Evolutionary conservation across 1,140 invertebrate species (phyloP).

Genomic region (Nasonia giraulti): DNA sequence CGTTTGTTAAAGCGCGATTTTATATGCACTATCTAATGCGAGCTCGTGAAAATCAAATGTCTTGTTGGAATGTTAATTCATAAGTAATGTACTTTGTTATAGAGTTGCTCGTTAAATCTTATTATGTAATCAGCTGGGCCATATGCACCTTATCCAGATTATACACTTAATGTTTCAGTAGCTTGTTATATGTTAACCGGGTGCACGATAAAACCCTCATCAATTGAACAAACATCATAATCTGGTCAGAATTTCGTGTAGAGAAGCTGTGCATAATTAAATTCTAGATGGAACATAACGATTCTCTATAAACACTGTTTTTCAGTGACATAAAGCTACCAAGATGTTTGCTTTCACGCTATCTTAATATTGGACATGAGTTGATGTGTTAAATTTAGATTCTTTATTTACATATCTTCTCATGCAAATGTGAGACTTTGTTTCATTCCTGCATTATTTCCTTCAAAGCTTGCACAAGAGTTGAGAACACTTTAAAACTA

Average conservation of each 20-base stretch:
- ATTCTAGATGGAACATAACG: too few species aligned
- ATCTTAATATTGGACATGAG: too few species aligned
- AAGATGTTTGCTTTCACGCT: too few species aligned
- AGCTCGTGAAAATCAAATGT: neutral
- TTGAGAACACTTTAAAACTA: too few species aligned
- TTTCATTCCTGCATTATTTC: too few species aligned
- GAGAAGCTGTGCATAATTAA: neutral
- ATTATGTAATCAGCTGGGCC: neutral
- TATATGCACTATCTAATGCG: neutral
- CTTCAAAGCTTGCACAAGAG: too few species aligned
- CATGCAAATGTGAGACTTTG: too few species aligned
- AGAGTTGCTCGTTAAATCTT: neutral
- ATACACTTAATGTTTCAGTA: neutral
- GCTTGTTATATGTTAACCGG: neutral
- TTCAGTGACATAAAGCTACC: too few species aligned
- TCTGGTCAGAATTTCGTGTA: neutral
- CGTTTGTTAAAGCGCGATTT: neutral
- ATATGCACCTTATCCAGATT: neutral
- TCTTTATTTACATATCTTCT: too few species aligned
- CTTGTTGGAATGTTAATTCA: neutral
- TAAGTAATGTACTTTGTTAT: neutral
- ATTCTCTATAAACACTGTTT: too few species aligned
- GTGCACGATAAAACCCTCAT: neutral
- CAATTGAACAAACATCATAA: neutral
- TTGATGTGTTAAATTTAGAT: neutral